Percentiles rank a stretch among this genome's conserved stretches.
phyloP scores from a whole-genome alignment of 2,888 invertebrate species.

The Amiota communis region DNA sequence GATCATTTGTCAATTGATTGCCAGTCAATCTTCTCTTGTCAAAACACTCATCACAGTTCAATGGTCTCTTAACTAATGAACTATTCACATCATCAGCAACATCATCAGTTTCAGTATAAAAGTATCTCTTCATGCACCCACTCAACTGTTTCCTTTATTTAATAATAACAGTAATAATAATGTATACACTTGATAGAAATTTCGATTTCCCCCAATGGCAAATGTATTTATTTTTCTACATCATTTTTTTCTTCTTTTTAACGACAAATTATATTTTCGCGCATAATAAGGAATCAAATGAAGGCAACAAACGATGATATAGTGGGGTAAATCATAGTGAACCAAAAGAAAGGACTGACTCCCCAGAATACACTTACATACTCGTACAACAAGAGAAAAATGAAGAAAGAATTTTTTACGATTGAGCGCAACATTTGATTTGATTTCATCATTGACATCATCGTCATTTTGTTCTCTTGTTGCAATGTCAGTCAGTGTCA shows the following conservation, averaged over 20 bases:
- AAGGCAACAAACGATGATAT: background rate
- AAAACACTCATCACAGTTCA: conserved; percentile 5
- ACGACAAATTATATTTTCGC: conserved; percentile 8
- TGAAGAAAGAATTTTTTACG: background rate
- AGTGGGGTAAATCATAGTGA: background rate
- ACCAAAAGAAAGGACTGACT: background rate
- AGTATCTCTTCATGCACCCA: too few relatives aligned
- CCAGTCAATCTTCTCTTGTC: conserved; percentile 1
- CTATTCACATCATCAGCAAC: background rate
- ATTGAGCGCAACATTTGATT: conserved; percentile 5
- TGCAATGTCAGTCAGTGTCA: background rate
- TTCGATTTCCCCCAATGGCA: conserved; percentile 15
- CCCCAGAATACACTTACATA: background rate
- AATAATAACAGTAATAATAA: background rate
- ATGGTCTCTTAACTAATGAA: background rate
- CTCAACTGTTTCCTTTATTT: too few relatives aligned
- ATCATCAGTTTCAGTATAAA: too few relatives aligned
- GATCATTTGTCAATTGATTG: background rate
- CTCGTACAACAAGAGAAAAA: background rate
- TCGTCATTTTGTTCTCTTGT: background rate
- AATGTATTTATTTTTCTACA: background rate
- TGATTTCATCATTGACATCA: conserved; percentile 9
- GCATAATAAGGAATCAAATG: conserved; percentile 14
- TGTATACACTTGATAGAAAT: conserved; percentile 13
- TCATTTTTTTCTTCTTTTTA: background rate